phyloP scores from a whole-genome alignment of 2,888 invertebrate genomes.

The Malthinus seriepunctatus region DNA sequence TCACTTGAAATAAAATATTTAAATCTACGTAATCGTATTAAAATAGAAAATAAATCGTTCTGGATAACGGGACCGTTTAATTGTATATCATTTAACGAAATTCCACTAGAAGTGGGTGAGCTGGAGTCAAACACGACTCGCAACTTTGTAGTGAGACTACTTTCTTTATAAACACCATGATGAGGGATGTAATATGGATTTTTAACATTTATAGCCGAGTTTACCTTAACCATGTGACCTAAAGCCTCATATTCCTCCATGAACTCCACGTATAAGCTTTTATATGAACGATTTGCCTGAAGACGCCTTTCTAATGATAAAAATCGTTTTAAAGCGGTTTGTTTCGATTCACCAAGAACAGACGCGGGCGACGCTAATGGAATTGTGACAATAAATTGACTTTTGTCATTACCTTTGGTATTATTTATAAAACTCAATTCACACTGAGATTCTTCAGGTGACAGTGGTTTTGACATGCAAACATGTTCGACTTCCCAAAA shows the following conservation, averaged over 20 bases:
- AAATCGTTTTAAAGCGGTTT: slow-evolving; percentile 35
- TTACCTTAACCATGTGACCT: slow-evolving; percentile 26
- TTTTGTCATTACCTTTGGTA: slow-evolving; percentile 26
- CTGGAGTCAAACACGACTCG: slow-evolving; percentile 47
- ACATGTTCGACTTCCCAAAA: slow-evolving; percentile 35
- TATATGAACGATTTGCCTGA: slow-evolving; percentile 26
- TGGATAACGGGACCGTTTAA: slow-evolving; percentile 43
- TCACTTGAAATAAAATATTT: slow-evolving; percentile 43
- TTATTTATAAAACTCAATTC: slow-evolving; percentile 35
- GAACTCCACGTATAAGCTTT: slow-evolving; percentile 28
- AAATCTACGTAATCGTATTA: slow-evolving; percentile 40
- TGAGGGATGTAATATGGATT: slow-evolving; percentile 44
- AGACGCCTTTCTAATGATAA: slow-evolving; percentile 33
- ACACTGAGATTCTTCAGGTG: slow-evolving; percentile 32
- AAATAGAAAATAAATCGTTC: slow-evolving; percentile 39
- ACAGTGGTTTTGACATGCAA: slow-evolving; percentile 18
- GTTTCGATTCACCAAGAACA: slow-evolving; percentile 32
- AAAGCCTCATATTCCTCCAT: slow-evolving; percentile 30
- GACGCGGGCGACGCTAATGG: slow-evolving; percentile 30
- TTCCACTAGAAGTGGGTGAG: slow-evolving; percentile 32
- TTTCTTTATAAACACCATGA: slow-evolving; percentile 43
- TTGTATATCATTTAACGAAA: slow-evolving; percentile 44
- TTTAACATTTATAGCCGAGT: no score
- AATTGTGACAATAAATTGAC: slow-evolving; percentile 36
- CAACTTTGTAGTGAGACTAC: no score